Evolutionary conservation across 2,113 vertebrate genomes (phyloP), one percentile per base, ranked within the genome.

Genomic region (Cebidichthys violaceus): DNA sequence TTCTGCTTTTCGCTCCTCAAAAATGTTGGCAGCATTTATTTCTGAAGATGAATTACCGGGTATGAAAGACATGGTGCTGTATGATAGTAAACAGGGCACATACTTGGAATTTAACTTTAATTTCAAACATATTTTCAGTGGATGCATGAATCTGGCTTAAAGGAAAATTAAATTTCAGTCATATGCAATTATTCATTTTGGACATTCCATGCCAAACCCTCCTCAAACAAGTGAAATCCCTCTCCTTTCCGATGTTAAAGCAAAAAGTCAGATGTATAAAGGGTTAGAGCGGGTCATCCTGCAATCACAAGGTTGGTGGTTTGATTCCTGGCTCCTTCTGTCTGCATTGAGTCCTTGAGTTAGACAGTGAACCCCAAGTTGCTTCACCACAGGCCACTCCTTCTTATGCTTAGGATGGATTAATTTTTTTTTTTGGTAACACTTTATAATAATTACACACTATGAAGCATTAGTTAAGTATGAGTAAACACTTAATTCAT

Each of bases 1-100:
- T 84, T 90, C 81, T 79, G 64, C 87, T 81, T 86, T 75, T 78
- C 85, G 65, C 80, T 70, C 71, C 31, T 17, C 9, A 37, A 13
- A 3, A 52, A 24, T 35, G 18, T 50, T 1, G 43, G 18, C 31
- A 33, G 37, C 62, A 55, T 62, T 77, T 10, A 22, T 75, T 47
- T 52, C 27, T 64, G 35, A 62, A 14, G n/a, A 65, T 65, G 22
- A 71, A 67, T 59, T 33, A 41, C 35, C 60, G 67, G 9, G 9
- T n/a, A 61, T 54, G 52, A 47, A 17, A 64, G 13, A 50, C 20
- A 29, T 57, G 52, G 35, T 37, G 8, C 4, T 71, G 2, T 67
- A 35, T 31, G 22, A 27, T 1, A 70, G 27, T 61, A 41, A 52
- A 39, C 50, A 37, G 50, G 52, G 2, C 33, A 66, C 6, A 0